These are phyloP conservation scores for Nettapus auritus DNA, from an alignment of 2,113 vertebrate genomes.

Conservation along the genomic window DNA sequence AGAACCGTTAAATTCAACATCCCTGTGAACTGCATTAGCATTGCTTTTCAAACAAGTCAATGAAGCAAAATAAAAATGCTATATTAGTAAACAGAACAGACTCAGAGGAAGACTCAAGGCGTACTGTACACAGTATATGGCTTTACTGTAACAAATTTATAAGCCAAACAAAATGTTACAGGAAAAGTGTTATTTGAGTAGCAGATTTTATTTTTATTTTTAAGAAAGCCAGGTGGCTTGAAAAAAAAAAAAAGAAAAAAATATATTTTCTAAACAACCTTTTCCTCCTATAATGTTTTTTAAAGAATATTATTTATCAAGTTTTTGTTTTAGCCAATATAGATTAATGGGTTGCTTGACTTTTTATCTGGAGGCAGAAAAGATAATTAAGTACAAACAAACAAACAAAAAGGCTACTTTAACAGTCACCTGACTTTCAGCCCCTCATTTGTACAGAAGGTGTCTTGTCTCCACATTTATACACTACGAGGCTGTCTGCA, in stretches of 20 bases:
- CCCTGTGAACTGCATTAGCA: conserved; percentile 52
- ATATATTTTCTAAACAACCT: background rate
- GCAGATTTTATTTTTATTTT: background rate
- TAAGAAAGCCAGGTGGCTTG: conserved; percentile 60
- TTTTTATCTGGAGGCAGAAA: conserved; percentile 40
- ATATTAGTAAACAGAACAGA: conserved; percentile 77
- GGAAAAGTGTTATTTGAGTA: conserved; percentile 11
- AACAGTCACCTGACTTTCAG: conserved; percentile 91
- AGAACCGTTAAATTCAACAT: conserved; percentile 6
- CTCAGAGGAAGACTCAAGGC: conserved; percentile 81
- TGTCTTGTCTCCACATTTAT: conserved; percentile 36
- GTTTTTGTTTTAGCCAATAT: background rate
- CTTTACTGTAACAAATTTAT: conserved; percentile 48
- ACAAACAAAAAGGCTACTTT: conserved; percentile 52
- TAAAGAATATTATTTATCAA: background rate
- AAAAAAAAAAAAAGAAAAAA: background rate
- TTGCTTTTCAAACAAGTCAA: conserved; percentile 64
- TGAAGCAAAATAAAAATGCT: conserved; percentile 74
- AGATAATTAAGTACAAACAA: background rate
- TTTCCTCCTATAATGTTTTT: background rate
- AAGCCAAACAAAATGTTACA: conserved; percentile 42
- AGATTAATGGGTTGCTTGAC: background rate
- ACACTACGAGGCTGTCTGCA: conserved; percentile 74
- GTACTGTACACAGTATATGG: conserved; percentile 46
- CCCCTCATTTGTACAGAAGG: conserved; percentile 82